phyloP scores from a whole-genome alignment of 2,888 invertebrate species.

The Elaeidobius kamerunicus region DNA sequence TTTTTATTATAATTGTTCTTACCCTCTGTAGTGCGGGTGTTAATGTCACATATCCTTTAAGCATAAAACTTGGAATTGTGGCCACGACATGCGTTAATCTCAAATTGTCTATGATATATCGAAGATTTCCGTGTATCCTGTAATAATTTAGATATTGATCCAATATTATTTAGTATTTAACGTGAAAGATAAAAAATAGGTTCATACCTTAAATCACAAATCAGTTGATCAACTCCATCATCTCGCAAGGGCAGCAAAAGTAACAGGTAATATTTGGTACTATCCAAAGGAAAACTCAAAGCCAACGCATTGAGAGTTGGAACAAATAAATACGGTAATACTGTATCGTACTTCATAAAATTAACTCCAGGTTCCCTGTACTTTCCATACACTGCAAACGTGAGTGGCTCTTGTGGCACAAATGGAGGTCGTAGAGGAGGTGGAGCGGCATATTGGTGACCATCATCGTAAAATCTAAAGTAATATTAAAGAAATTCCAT shows the following conservation, averaged over 20 bases:
- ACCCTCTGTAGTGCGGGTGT: constrained; percentile 82
- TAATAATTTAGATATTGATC: too few relatives aligned
- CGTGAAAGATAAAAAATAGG: too few relatives aligned
- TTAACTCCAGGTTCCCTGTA: constrained; percentile 55
- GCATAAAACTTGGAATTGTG: constrained; percentile 75
- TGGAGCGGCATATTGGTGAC: constrained; percentile 14
- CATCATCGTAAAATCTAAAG: constrained; percentile 23
- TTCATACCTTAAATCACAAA: constrained; percentile 29
- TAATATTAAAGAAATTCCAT: neutral
- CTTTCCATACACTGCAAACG: constrained; percentile 49
- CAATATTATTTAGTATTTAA: too few relatives aligned
- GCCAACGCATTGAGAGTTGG: constrained; percentile 69
- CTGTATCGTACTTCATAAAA: constrained; percentile 74
- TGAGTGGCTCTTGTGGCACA: constrained; percentile 33
- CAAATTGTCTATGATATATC: constrained; percentile 65
- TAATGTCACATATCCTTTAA: constrained; percentile 74
- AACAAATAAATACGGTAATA: constrained; percentile 72
- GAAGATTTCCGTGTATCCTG: constrained; percentile 59
- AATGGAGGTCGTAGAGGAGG: constrained; percentile 13
- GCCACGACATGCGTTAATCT: constrained; percentile 71
- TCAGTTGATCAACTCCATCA: constrained; percentile 39
- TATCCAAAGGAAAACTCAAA: constrained; percentile 75
- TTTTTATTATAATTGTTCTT: constrained; percentile 39
- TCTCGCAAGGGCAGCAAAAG: constrained; percentile 66
- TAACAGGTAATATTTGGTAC: constrained; percentile 73